Base-by-base conservation (phyloP, 2,797 vertebrate species). In the Catharus ustulatus region DNA sequence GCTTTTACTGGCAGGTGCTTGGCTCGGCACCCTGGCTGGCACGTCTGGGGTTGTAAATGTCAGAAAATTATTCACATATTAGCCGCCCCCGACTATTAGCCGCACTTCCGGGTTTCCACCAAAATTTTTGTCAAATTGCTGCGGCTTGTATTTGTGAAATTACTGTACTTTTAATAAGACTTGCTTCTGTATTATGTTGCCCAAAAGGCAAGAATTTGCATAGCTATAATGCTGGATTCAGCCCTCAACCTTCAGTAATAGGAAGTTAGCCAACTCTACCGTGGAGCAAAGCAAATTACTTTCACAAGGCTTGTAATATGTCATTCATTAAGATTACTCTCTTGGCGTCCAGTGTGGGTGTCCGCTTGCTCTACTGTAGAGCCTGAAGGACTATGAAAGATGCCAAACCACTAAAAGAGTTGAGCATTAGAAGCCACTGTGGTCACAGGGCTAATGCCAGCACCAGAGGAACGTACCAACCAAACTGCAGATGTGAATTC, bases 331-430 rank as follows among this genome's bases (percentile, higher is more conserved):
- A 84, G 83, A 97, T 73, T 76, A 96, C 58, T 96, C 73, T 94
- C 32, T 90, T 96, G 87, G 97, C 84, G 3, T 93, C 94, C 87
- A 94, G 78, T 46, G 72, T 88, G 93, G 90, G 95, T 97, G 96
- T 98, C 97, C 80, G 74, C 94, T 96, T 91, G 87, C 93, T 95
- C 94, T 96, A 91, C 96, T 87, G 75, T 79, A 95, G 85, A 95
- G 97, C 96, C 95, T 97, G 63, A 95, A 96, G 97, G 94, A 94
- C 93, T 84, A 89, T 42, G 78, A 95, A 96, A 85, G 87, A 75
- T 94, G 98, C 97, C 98, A 98, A 98, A 78, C 97, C 97, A 97
- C 97, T 94, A 91, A 93, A 97, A 97, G 78, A 96, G 89, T 92
- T 96, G 71, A 96, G 95, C 88, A 94, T 54, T 93, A 96, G 96